Base-by-base conservation (phyloP, 2,797 vertebrate genomes). In the Thalassophryne amazonica region DNA sequence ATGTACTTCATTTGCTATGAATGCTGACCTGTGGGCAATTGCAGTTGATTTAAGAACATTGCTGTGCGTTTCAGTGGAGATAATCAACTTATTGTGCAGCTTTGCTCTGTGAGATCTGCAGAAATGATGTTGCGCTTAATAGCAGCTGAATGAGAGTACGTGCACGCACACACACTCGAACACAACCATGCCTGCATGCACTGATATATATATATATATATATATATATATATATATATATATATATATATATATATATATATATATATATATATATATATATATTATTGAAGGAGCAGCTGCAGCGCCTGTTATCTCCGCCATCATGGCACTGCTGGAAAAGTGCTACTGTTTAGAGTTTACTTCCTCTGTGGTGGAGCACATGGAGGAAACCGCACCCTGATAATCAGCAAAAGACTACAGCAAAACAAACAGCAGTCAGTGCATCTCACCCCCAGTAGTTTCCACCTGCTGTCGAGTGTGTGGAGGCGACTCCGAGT, bases 351-450 rank as follows among this genome's bases (percentile, higher is more conserved):
- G 33, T 29, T 35, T n/a, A 40, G 45, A 53, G 50, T 33, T 68
- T 22, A 41, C 49, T 42, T 63, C 58, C 64, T 43, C 35, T 7
- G 48, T 66, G 57, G 46, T 62, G 22, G 15, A n/a, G 38, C 27
- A 22, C 22, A 37, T 23, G 39, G 63, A 67, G 80, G 60, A 80
- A 80, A 62, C 71, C 63, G 45, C 74, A 57, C 66, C 66, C 60
- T 29, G 28, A 24, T 64, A 68, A 77, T 59, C 55, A 79, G 54
- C 34, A 49, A 62, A 65, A 30, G 55, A 53, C 68, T 33, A 68
- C 58, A 70, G 59, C 60, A 40, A 32, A 3, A 42, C 51, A 35
- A 30, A 47, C 56, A 66, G 46, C 42, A 23, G 70, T 63, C 63
- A 24, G 9, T 17, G 52, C 11, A 11, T 42, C 33, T 41, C 48